Percentiles rank a stretch among this genome's conserved stretches.
Conservation (phyloP, 2,888 invertebrate genomes). For the Sphaerophoria rueppellii region DNA sequence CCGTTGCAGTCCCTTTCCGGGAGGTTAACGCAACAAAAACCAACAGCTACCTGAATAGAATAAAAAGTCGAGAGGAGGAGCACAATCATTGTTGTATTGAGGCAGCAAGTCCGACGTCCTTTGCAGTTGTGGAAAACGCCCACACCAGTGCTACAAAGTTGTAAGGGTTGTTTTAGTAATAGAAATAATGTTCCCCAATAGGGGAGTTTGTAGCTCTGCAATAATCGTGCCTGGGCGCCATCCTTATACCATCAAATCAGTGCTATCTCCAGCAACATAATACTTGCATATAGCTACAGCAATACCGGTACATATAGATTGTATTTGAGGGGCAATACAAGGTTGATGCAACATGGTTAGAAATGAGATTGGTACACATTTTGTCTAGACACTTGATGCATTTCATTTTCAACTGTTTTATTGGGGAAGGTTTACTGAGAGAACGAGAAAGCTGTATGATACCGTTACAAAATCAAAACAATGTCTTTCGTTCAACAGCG, state of each 20-base stretch:
- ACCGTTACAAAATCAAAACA: slow-evolving; percentile 48
- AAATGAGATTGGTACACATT: slow-evolving; percentile 30
- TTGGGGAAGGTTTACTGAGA: slow-evolving; percentile 20
- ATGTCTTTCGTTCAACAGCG: not conserved
- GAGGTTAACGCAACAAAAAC: slow-evolving; percentile 61
- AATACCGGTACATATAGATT: not conserved
- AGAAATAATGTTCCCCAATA: slow-evolving; percentile 54
- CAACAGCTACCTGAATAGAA: slow-evolving; percentile 45
- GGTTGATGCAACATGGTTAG: slow-evolving; percentile 62
- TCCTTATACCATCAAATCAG: not conserved
- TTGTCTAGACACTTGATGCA: slow-evolving; percentile 60
- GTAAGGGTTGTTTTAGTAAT: slow-evolving; percentile 66
- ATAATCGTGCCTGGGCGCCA: slow-evolving; percentile 12
- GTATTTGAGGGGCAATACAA: slow-evolving; percentile 31
- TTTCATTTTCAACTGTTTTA: slow-evolving; percentile 29
- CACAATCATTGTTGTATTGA: slow-evolving; percentile 54
- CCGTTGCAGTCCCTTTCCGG: slow-evolving; percentile 57
- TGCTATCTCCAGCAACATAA: slow-evolving; percentile 3
- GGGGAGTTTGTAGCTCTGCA: slow-evolving; percentile 40
- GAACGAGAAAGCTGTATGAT: slow-evolving; percentile 18
- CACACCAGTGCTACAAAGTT: slow-evolving; percentile 54
- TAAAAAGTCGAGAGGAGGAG: slow-evolving; percentile 73
- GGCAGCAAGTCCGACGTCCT: slow-evolving; percentile 37
- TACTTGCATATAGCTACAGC: slow-evolving; percentile 23
- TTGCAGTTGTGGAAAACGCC: slow-evolving; percentile 66